Percentiles rank a stretch among this genome's conserved stretches.
Conservation (phyloP, 1,140 invertebrate species). For the Caenorhabditis briggsae region DNA sequence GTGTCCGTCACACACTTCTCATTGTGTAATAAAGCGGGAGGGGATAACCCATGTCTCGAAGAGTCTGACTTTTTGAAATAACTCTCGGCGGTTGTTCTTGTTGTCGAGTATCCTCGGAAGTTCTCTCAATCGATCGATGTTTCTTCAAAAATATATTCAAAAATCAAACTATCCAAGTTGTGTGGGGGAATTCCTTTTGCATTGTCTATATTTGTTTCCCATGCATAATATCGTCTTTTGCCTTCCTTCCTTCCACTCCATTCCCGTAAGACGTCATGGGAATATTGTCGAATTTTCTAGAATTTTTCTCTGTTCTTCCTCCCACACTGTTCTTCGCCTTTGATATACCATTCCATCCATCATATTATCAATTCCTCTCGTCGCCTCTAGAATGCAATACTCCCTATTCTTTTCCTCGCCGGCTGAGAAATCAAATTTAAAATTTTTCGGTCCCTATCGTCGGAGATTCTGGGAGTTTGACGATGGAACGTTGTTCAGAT, state of each 20-base stretch:
- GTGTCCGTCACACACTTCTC: background rate
- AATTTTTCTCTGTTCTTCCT: no score
- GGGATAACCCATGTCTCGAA: slow-evolving; percentile 38
- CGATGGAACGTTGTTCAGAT: background rate
- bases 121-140: background rate
- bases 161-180: no score
- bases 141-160: background rate
- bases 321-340: no score
- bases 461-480: background rate
- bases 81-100: background rate
- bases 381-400: background rate
- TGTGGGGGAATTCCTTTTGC: no score
- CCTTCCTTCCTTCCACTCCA: background rate
- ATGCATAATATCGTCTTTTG: background rate
- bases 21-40: slow-evolving; percentile 19
- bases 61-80: background rate
- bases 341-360: background rate
- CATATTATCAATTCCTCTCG: background rate
- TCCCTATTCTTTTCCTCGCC: background rate
- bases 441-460: slow-evolving; percentile 13
- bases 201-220: background rate
- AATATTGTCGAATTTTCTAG: background rate
- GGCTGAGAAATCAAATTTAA: background rate
- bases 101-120: background rate
- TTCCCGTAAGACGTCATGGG: slow-evolving; percentile 4